Conservation (phyloP, 2,888 invertebrate genomes). For the Cephus pulcher region DNA sequence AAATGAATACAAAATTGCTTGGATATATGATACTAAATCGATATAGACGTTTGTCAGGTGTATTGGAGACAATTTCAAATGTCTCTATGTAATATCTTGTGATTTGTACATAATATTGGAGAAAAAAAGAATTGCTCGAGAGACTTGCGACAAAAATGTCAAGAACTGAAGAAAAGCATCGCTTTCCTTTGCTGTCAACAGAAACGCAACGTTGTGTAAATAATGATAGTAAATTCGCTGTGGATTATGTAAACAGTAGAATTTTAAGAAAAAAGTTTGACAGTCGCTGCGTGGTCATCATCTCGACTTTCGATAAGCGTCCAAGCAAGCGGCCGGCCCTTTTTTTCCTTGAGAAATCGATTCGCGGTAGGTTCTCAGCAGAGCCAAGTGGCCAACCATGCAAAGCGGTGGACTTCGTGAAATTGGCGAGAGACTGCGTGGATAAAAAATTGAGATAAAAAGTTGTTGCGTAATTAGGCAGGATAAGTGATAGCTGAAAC, state of each 20-base stretch:
- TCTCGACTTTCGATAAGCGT: not conserved
- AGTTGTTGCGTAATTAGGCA: slow-evolving; percentile 27
- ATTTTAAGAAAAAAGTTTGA: not conserved
- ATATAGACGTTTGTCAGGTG: too few relatives aligned
- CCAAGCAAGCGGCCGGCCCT: slow-evolving; percentile 4
- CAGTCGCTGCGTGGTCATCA: not conserved
- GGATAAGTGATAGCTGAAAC: slow-evolving; percentile 13
- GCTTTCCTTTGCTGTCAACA: not conserved
- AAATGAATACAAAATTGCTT: too few relatives aligned
- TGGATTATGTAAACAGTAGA: not conserved
- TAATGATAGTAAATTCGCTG: not conserved
- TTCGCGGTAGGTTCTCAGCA: slow-evolving; percentile 1
- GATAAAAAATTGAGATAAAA: slow-evolving; percentile 27
- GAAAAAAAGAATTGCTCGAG: not conserved
- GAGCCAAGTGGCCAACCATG: slow-evolving; percentile 22
- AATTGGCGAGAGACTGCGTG: slow-evolving; percentile 27
- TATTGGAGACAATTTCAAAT: not conserved
- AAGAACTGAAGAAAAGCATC: not conserved
- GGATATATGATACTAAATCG: too few relatives aligned
- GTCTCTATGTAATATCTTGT: not conserved
- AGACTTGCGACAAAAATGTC: not conserved
- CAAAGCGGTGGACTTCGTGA: slow-evolving; percentile 28
- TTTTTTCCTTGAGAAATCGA: slow-evolving; percentile 5
- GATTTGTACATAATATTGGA: not conserved
- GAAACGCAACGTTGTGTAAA: not conserved